Base-by-base conservation (phyloP, 2,113 vertebrate species). In the Glaucidium brasilianum region DNA sequence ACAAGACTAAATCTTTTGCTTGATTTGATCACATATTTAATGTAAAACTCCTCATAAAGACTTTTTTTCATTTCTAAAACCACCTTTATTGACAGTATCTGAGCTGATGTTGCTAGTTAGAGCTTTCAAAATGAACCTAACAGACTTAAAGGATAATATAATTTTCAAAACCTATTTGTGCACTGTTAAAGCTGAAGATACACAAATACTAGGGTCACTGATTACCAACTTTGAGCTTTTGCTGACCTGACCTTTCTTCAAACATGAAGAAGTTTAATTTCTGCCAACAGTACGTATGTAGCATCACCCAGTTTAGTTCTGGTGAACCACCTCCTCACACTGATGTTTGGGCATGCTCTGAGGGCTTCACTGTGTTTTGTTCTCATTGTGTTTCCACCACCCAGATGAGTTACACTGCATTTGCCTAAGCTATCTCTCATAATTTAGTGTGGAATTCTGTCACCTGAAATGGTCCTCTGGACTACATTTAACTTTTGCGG, bases 331-430 rank as follows among this genome's bases (percentile, higher is more conserved):
- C 16, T 78, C n/a, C 6, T 79, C 29, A 22, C 2, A 0, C 10
- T 45, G n/a, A 2, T 71, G 10, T 50, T 62, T 47, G 8, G 11
- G 9, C 13, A 26, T 15, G 17, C 53, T 56, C 0, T 7, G 26
- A 53, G 7, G 26, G 6, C 10, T 77, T 7, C 6, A 3, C 12
- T 59, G 37, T 0, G 0, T 37, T 82, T 15, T 18, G 2, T 76
- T 85, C 23, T 35, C 23, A 3, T 22, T 79, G 27, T 49, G 21
- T 11, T 89, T 43, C 35, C 45, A 60, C 8, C 17, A 76, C 6
- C 1, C 16, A 45, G 4, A 50, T 26, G 7, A 69, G 25, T 58
- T 77, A 58, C 17, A 32, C 4, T 47, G 17, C 1, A 1, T 66
- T 73, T 94, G 30, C 2, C 2, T 62, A 4, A 56, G 9, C 20